These are phyloP conservation scores for Hyles lineata DNA, from an alignment of 2,888 invertebrate genomes.

Conservation along the genomic window DNA sequence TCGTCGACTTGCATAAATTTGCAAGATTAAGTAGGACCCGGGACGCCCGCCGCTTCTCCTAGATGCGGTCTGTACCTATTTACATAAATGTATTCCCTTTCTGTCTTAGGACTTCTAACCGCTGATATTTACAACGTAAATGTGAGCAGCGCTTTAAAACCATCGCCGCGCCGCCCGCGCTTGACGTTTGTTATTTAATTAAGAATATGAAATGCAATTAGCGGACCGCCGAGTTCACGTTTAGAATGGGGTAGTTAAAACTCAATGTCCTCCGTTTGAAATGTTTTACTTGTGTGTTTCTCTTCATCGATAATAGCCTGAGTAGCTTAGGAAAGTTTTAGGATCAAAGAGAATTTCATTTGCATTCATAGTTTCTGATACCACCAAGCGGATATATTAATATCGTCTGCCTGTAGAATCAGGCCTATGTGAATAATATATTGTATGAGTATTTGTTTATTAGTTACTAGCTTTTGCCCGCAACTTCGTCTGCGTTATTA, in stretches of 20 bases:
- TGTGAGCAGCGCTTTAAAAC: slow-evolving; percentile 8
- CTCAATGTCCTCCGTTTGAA: neutral
- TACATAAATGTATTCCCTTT: slow-evolving; percentile 74
- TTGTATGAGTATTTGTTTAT: too few relatives aligned
- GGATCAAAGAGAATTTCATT: slow-evolving; percentile 6
- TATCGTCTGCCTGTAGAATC: neutral
- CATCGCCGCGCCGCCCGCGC: neutral
- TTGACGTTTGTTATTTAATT: slow-evolving; percentile 14
- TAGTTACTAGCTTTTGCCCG: too few relatives aligned
- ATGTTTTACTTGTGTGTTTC: slow-evolving; percentile 1
- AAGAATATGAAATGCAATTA: slow-evolving; percentile 18
- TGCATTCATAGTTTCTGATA: neutral
- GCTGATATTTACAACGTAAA: slow-evolving; percentile 47
- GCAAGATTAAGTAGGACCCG: slow-evolving; percentile 77
- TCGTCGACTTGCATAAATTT: slow-evolving; percentile 83
- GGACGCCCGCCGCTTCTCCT: slow-evolving; percentile 47
- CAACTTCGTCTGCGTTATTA: too few relatives aligned
- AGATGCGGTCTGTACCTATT: slow-evolving; percentile 67
- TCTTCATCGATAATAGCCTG: neutral
- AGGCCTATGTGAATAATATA: too few relatives aligned
- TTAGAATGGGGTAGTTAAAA: slow-evolving; percentile 14
- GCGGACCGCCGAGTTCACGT: slow-evolving; percentile 7
- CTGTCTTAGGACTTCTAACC: slow-evolving; percentile 47
- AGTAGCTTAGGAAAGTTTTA: neutral
- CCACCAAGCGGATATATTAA: too few relatives aligned